These are phyloP conservation scores for Incurvaria masculella DNA, from an alignment of 2,888 invertebrate genomes.

Conservation along the genomic window DNA sequence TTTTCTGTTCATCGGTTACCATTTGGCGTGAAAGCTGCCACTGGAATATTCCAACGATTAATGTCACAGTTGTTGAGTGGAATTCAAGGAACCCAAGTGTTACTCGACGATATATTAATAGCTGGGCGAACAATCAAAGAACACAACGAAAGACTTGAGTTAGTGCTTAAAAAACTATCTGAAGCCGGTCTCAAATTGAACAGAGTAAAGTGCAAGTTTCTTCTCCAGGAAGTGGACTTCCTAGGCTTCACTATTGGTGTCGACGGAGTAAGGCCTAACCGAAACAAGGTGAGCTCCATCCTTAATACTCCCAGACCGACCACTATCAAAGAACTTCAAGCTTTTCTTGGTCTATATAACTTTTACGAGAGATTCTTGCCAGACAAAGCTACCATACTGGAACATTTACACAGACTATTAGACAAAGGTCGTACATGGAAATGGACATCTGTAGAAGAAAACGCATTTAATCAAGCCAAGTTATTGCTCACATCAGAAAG, in stretches of 20 bases:
- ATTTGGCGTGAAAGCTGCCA: slow-evolving; percentile 14
- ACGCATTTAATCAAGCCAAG: slow-evolving; percentile 12
- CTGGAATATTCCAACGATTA: slow-evolving; percentile 14
- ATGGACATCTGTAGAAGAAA: slow-evolving; percentile 10
- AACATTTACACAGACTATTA: slow-evolving; percentile 12
- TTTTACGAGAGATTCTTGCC: slow-evolving; percentile 19
- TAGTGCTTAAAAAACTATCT: slow-evolving; percentile 9
- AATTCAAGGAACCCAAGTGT: neutral
- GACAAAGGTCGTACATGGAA: slow-evolving; percentile 2
- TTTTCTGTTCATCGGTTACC: slow-evolving; percentile 16
- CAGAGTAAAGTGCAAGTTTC: slow-evolving; percentile 14
- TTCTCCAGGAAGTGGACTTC: slow-evolving; percentile 12
- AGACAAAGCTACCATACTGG: slow-evolving; percentile 15
- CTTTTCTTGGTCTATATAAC: slow-evolving; percentile 18
- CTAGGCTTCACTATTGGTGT: slow-evolving; percentile 17
- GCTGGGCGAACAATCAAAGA: neutral
- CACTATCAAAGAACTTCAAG: slow-evolving; percentile 13
- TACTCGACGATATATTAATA: neutral
- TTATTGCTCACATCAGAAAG: slow-evolving; percentile 2
- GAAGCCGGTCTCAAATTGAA: slow-evolving; percentile 14
- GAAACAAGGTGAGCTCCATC: slow-evolving; percentile 14
- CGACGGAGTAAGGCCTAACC: slow-evolving; percentile 15
- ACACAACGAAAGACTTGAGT: neutral
- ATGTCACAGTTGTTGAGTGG: slow-evolving; percentile 6
- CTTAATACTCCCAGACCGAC: slow-evolving; percentile 12